A percentile compares a stretch with the other conserved stretches of the same genome.
Evolutionary conservation across 2,888 invertebrate species (phyloP).

Genomic region (Drosophila borealis): DNA sequence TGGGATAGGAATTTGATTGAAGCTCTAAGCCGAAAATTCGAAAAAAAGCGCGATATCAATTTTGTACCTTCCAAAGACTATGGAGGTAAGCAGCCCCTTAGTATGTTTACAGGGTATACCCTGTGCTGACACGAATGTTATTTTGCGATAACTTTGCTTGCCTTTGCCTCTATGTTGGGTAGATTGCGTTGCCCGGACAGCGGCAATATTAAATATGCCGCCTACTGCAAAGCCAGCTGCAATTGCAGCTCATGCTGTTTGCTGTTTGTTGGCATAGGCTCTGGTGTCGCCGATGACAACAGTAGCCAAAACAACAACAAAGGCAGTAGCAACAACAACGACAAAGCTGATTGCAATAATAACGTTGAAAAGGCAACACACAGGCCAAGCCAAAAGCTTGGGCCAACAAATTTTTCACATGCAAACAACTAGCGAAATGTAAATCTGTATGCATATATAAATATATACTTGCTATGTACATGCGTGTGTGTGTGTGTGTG

Average conservation of each 20-base stretch:
- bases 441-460: constrained; percentile 7
- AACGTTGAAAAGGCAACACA: constrained; percentile 41
- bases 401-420: constrained; percentile 44
- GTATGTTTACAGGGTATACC: constrained; percentile 2
- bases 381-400: constrained; percentile 31
- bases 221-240: constrained; percentile 19
- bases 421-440: constrained; percentile 21
- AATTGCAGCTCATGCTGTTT: constrained; percentile 23
- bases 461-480: not conserved
- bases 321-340: constrained; percentile 23
- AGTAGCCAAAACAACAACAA: constrained; percentile 11
- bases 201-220: constrained; percentile 58
- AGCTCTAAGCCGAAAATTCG: too few relatives aligned
- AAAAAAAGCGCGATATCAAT: too few relatives aligned
- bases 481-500: not conserved
- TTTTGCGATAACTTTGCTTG: not conserved
- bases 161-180: constrained; percentile 37
- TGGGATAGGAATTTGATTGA: too few relatives aligned
- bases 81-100: not conserved
- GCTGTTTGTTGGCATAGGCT: constrained; percentile 49
- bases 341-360: constrained; percentile 46
- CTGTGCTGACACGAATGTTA: not conserved
- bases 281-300: constrained; percentile 46
- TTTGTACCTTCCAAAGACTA: too few relatives aligned
- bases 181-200: constrained; percentile 56